Evolutionary conservation across 2,113 vertebrate species (phyloP), one percentile per base, ranked within the genome.

Genomic region (Callospermophilus lateralis): DNA sequence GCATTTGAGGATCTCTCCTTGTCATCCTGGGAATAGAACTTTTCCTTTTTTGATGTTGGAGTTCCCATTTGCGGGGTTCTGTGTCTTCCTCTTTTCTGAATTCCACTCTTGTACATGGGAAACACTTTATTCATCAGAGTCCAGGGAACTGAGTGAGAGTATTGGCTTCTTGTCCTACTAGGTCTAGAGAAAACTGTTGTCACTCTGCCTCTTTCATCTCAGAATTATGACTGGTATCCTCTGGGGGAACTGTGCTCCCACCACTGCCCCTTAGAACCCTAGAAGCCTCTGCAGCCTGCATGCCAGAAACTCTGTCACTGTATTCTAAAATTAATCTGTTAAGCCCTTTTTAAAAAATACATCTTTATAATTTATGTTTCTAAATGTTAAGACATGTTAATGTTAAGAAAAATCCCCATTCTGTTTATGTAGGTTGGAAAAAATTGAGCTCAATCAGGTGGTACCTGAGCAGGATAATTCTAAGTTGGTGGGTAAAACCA

Each of bases 271-370:
- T 20, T 6, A 1, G 15, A 37, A 48, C 4, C 58, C 67, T 45
- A 24, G 45, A 34, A 65, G 16, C 24, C 72, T 39, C 80, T 72
- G 58, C 0, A 6, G 37, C 4, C 37, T 61, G 11, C 28, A 32
- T 28, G 11, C 48, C 78, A 77, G 73, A 89, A 65, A 74, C 45
- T 72, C 79, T 37, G 63, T 22, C 67, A n/a, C n/a, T 28, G 17
- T 79, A 32, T 73, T 97, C 68, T 76, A 72, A 78, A 89, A 22
- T 90, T 65, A 84, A 91, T 45, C 55, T 63, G 24, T 53, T 51
- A 79, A 12, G 30, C 6, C 7, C 24, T 22, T 92, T 39, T 78
- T 48, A 76, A 73, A 63, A 70, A 79, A 80, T 77, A n/a, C 6
- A 53, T 76, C 55, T 80, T 95, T 61, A 51, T 6, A 89, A 86